Percentiles rank a stretch among this genome's conserved stretches.
These are phyloP conservation scores for Platichthys stellatus DNA, from an alignment of 2,113 vertebrate genomes.

Conservation along the genomic window DNA sequence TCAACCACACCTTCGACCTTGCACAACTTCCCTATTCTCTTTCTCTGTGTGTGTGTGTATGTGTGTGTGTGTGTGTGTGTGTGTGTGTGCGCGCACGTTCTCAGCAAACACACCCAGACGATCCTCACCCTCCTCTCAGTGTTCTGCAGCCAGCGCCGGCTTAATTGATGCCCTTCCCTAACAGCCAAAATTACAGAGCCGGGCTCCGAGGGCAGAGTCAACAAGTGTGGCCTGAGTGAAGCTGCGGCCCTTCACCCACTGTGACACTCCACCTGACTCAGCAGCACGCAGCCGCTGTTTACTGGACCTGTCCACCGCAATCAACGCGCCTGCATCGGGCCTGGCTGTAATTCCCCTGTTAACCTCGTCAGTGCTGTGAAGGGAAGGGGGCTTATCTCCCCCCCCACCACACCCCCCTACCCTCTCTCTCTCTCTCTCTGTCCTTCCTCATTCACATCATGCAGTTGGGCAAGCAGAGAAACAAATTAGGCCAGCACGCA, in stretches of 20 bases:
- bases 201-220: constrained; percentile 63
- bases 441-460: constrained; percentile 57
- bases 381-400: constrained; percentile 2
- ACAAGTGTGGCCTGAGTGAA: constrained; percentile 71
- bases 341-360: constrained; percentile 50
- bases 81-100: background rate
- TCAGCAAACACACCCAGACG: constrained; percentile 58
- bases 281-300: constrained; percentile 67
- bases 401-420: background rate
- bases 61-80: background rate
- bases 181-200: constrained; percentile 66
- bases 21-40: constrained; percentile 75
- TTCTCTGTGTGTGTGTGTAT: too few relatives aligned
- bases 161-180: constrained; percentile 68
- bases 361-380: constrained; percentile 40
- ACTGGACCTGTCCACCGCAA: constrained; percentile 74
- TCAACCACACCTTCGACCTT: constrained; percentile 73
- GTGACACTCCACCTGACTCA: constrained; percentile 76
- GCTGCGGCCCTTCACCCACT: constrained; percentile 59
- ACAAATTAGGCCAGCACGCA: constrained; percentile 19
- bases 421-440: constrained; percentile 20
- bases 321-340: constrained; percentile 62
- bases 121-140: constrained; percentile 13
- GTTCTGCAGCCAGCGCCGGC: constrained; percentile 26
- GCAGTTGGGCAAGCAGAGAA: constrained; percentile 1